Percentiles rank a stretch among this genome's conserved stretches.
Evolutionary conservation across 2,797 vertebrate species (phyloP).

Genomic region (Pogonophryne albipinna): DNA sequence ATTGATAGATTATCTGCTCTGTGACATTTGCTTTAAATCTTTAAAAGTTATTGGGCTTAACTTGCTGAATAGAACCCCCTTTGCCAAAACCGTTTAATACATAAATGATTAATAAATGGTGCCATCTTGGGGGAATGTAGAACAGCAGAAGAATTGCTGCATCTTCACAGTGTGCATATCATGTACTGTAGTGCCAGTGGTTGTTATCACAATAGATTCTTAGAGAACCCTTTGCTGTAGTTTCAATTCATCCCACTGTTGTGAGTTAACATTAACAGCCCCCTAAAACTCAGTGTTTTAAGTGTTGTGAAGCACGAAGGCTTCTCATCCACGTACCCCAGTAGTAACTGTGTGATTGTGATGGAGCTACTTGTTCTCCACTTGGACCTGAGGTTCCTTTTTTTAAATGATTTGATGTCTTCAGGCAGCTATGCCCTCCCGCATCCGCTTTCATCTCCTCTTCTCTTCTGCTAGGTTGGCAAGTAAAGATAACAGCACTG

Average conservation of each 20-base stretch:
- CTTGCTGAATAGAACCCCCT: no score
- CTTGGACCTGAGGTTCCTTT: slow-evolving; percentile 36
- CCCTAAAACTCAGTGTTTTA: neutral
- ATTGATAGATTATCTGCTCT: slow-evolving; percentile 2
- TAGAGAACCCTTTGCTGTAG: neutral
- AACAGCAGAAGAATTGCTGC: slow-evolving; percentile 3
- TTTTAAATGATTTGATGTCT: slow-evolving; percentile 47
- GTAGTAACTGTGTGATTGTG: neutral
- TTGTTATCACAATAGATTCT: slow-evolving; percentile 24
- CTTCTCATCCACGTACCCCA: slow-evolving; percentile 12
- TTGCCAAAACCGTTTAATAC: neutral
- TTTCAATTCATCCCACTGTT: neutral
- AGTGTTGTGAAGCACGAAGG: slow-evolving; percentile 9
- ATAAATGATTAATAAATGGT: slow-evolving; percentile 23
- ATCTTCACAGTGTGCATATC: neutral
- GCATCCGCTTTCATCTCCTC: slow-evolving; percentile 44
- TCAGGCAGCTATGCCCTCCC: slow-evolving; percentile 49
- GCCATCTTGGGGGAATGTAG: slow-evolving; percentile 12
- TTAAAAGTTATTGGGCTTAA: neutral
- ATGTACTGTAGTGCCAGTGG: neutral
- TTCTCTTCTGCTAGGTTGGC: slow-evolving; percentile 33
- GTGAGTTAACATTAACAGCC: slow-evolving; percentile 9
- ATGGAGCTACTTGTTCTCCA: slow-evolving; percentile 32
- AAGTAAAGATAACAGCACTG: slow-evolving; percentile 45
- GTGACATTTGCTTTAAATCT: neutral